Evolutionary conservation across 2,797 vertebrate genomes (phyloP), one percentile per base, ranked within the genome.

Genomic region (Ispidina lecontei): DNA sequence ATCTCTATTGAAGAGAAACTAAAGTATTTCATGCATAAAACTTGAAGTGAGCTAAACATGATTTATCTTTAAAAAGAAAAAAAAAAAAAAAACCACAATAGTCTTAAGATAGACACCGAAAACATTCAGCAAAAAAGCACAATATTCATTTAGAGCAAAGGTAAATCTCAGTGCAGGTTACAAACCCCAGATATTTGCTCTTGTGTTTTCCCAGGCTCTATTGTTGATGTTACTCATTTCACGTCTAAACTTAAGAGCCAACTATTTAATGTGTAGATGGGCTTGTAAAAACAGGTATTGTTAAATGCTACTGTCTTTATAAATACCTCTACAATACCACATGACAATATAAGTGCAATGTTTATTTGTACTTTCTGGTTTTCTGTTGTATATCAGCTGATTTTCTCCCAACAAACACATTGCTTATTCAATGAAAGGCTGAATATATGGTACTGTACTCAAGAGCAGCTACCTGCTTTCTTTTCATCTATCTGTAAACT

Each of bases 401-500:
- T 71, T 88, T 76, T 67, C 52, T 86, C 68, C 68, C 33, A 65
- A 56, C 49, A 51, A 28, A 28, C 25, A 51, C 49, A 58, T 29
- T 60, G 4, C 7, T 89, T 92, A n/a, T 58, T 71, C 68, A 79
- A 90, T 73, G 33, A 7, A 63, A 58, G 14, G 3, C 13, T 84
- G 19, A n/a, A 14, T 76, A 28, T 39, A 31, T 58, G 18, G 14
- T 54, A 20, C 47, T 82, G 71, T 3, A 1, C 46, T 43, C 51
- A 88, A 79, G 52, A 81, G 58, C 25, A 51, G 21, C 39, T 74
- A 71, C 49, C 69, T 82, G 11, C 31, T 91, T 85, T 72, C 64
- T 69, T 85, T 78, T 64, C 75, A 82, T 90, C 80, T 92, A 23
- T 44, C 86, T 87, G 65, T 86, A 95, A 88, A 85, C 46, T 89